Evolutionary conservation across 2,797 vertebrate species (phyloP).

Genomic region (Gephyroberyx darwinii): DNA sequence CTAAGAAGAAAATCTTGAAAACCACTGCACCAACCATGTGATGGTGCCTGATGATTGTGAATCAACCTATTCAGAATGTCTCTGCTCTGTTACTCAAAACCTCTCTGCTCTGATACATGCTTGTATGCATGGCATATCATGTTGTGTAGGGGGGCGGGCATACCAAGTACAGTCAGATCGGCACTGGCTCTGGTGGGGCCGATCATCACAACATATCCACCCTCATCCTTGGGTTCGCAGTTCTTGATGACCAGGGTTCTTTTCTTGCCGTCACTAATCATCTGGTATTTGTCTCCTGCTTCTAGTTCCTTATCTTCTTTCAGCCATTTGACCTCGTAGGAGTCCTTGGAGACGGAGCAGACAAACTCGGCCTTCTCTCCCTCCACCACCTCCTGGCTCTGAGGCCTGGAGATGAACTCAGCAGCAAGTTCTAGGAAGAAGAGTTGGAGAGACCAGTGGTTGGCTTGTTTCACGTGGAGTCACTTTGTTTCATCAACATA

Average conservation of each 20-base stretch:
- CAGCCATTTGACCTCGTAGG: constrained; percentile 89
- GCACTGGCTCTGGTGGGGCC: constrained; percentile 90
- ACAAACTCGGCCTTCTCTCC: constrained; percentile 93
- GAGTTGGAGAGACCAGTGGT: background rate
- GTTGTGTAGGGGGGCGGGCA: constrained; percentile 42
- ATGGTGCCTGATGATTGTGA: no score
- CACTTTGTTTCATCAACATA: no score
- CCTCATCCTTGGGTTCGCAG: constrained; percentile 86
- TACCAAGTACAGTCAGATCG: constrained; percentile 90
- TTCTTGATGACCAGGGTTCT: constrained; percentile 87
- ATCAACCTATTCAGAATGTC: no score
- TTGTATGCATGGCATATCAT: no score
- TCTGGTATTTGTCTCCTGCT: constrained; percentile 89
- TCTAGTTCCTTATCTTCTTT: constrained; percentile 84
- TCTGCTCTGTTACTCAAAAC: no score
- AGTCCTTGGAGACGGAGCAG: constrained; percentile 95
- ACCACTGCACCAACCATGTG: no score
- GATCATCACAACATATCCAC: constrained; percentile 86
- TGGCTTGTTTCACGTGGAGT: background rate
- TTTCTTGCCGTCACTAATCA: constrained; percentile 91
- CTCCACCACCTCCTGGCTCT: constrained; percentile 90
- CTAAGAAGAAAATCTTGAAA: no score
- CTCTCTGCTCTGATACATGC: no score
- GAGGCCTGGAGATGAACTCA: constrained; percentile 93
- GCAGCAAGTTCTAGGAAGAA: constrained; percentile 91